Percentiles rank a stretch among this genome's conserved stretches.
Conservation (phyloP, 2,797 vertebrate genomes). For the Manis crassicaudata region DNA sequence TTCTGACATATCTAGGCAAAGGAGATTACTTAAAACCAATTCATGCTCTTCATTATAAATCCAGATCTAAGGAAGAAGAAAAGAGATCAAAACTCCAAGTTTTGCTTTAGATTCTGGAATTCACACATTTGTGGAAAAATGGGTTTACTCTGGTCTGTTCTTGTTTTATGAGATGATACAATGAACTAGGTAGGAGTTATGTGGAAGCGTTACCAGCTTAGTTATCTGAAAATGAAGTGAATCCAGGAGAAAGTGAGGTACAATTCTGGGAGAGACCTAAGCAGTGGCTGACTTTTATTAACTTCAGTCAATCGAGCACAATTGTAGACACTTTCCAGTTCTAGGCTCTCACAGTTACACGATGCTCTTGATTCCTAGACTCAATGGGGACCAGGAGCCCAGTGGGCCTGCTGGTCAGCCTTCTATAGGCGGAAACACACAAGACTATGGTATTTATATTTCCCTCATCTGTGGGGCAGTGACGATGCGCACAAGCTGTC, state of each 20-base stretch:
- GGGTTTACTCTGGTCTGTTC: too few relatives aligned
- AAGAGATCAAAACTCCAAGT: neutral
- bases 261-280: too few relatives aligned
- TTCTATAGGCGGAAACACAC: neutral
- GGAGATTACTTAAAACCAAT: slow-evolving; percentile 92
- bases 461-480: neutral
- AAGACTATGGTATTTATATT: fast-evolving
- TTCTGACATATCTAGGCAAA: slow-evolving; percentile 96
- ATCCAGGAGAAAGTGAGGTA: neutral
- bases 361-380: fast-evolving
- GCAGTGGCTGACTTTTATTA: neutral
- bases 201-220: fast-evolving
- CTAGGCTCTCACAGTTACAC: fast-evolving
- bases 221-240: neutral
- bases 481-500: fast-evolving
- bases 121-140: neutral
- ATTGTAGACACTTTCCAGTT: neutral
- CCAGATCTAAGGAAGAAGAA: slow-evolving; percentile 88
- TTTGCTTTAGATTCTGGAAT: neutral
- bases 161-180: too few relatives aligned
- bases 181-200: neutral
- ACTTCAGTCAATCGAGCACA: neutral
- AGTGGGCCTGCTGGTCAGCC: too few relatives aligned
- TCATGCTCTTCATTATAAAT: slow-evolving; percentile 95
- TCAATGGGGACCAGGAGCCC: neutral